Base-by-base conservation (phyloP, 2,888 invertebrate species). In the Drosophila subquinaria region DNA sequence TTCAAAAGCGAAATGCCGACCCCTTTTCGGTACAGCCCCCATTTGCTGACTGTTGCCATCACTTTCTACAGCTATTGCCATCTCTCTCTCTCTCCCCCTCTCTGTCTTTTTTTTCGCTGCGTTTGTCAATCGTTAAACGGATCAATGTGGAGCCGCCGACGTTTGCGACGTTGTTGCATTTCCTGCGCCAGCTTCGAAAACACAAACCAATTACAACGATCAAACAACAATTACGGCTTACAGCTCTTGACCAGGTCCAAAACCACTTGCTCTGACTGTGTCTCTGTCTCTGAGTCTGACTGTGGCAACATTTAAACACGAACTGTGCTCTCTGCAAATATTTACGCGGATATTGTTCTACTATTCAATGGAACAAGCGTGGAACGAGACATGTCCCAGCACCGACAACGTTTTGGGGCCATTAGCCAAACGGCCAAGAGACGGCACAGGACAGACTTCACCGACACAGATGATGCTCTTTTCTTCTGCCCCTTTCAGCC, bases 61-160 rank as follows among this genome's bases (percentile, higher is more conserved):
- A 35, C 40, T 48, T 38, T 50, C 23, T 8, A n/a, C 13, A n/a
- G 13, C 10, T 17, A n/a, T 55, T 17, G 59, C 57, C 17, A 20
- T 61, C 61, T 48, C 69, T 53, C 35, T 51, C 43, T 17, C 35
- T 52, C 50, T 51, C 15, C 0, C 17, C 40, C 15, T 6, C 13
- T 42, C 3, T 42, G 10, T 20, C 1, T 43, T 45, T 33, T 45
- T 33, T 42, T 35, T 42, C 52, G 61, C 53, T 68, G 68, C 69
- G 86, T 84, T 86, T 87, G 89, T 84, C 88, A 86, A 75, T 81
- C 83, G 87, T 88, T 88, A 89, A 89, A 75, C 83, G 88, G 90
- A 89, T 90, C 87, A 88, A 77, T 86, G 87, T 77, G 67, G 78
- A 84, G 89, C 89, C 85, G 86, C 73, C 81, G 13, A 43, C 33